Conservation (phyloP, 1,140 invertebrate species). For the Heterodera carotae region DNA sequence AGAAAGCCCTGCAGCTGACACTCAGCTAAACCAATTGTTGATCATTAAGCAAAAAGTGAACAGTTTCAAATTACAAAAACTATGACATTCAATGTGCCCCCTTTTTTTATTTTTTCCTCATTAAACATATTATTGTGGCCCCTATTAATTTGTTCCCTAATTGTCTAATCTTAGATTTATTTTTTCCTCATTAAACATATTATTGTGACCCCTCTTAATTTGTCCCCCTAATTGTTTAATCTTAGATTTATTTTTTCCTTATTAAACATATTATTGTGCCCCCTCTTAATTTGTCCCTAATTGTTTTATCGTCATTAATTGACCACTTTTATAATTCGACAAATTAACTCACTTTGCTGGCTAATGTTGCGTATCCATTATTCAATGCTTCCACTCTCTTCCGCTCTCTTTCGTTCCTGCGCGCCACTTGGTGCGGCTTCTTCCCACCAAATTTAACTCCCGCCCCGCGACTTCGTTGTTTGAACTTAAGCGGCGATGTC, state of each 20-base stretch:
- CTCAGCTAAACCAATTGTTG: conserved; percentile 3
- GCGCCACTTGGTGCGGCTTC: conserved; percentile 48
- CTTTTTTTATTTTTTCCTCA: too few relatives aligned
- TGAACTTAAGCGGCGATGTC: neutral
- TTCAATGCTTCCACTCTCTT: conserved; percentile 47
- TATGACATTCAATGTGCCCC: too few relatives aligned
- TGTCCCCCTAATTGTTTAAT: too few relatives aligned
- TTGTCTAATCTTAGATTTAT: neutral
- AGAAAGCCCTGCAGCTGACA: conserved; percentile 5
- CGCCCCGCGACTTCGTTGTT: neutral
- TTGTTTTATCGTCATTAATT: conserved; percentile 26
- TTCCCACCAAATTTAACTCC: conserved; percentile 42
- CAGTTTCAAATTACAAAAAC: too few relatives aligned
- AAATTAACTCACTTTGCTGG: conserved; percentile 14
- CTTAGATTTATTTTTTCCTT: neutral
- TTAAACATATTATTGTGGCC: too few relatives aligned
- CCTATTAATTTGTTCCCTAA: too few relatives aligned
- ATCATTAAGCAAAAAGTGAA: too few relatives aligned
- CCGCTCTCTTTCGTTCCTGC: conserved; percentile 50
- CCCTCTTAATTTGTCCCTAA: too few relatives aligned
- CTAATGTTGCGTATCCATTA: conserved; percentile 45
- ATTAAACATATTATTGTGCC: too few relatives aligned
- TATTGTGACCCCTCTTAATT: too few relatives aligned
- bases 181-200: too few relatives aligned
- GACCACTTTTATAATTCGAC: neutral